phyloP scores from a whole-genome alignment of 2,113 vertebrate species.

The Oncorhynchus gorbuscha region DNA sequence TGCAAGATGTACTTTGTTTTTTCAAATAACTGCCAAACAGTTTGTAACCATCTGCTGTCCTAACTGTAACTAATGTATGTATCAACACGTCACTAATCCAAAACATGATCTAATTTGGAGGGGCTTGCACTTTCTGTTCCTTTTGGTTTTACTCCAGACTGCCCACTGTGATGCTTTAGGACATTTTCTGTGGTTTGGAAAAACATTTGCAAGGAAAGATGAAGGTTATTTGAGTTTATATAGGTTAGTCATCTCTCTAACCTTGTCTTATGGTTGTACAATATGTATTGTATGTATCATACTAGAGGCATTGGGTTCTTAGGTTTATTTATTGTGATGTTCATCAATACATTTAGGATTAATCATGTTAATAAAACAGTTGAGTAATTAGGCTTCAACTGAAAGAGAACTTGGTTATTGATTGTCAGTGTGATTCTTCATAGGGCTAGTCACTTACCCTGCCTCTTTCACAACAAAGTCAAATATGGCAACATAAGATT shows the following conservation, averaged over 20 bases:
- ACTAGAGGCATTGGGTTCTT: slow-evolving; percentile 57
- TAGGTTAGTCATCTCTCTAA: slow-evolving; percentile 1
- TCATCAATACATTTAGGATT: slow-evolving; percentile 14
- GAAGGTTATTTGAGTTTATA: no score
- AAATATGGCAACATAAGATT: slow-evolving; percentile 34
- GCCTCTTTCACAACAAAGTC: slow-evolving; percentile 28
- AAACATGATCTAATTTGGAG: not conserved
- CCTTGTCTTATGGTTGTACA: slow-evolving; percentile 53
- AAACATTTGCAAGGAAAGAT: slow-evolving; percentile 17
- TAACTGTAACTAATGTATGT: slow-evolving; percentile 22
- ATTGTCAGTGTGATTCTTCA: slow-evolving; percentile 52
- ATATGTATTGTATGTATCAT: slow-evolving; percentile 55
- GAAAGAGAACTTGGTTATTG: slow-evolving; percentile 24
- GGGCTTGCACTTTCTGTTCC: slow-evolving; percentile 15
- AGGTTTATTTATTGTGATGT: slow-evolving; percentile 58
- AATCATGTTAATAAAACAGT: slow-evolving; percentile 8
- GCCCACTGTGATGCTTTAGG: slow-evolving; percentile 62
- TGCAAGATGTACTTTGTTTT: not conserved
- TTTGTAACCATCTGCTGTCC: slow-evolving; percentile 36
- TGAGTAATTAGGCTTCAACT: not conserved
- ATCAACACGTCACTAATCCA: slow-evolving; percentile 7
- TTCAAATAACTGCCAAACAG: slow-evolving; percentile 2
- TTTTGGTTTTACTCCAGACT: slow-evolving; percentile 53
- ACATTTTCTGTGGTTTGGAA: not conserved
- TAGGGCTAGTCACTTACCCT: slow-evolving; percentile 31